phyloP scores from a whole-genome alignment of 2,797 vertebrate species.

The Melanotaenia maccullochi region DNA sequence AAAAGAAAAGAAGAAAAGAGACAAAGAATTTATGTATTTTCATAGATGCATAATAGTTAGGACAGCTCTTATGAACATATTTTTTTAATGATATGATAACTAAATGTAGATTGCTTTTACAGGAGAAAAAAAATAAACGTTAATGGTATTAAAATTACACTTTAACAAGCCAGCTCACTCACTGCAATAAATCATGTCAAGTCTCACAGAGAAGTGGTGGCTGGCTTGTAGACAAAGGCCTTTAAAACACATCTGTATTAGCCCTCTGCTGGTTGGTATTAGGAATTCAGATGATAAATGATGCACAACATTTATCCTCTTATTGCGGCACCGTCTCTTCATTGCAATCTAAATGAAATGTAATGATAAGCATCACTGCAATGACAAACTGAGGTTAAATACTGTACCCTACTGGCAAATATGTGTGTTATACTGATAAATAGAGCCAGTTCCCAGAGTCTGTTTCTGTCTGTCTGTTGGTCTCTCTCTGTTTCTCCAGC shows the following conservation, averaged over 20 bases:
- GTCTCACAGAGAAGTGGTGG: conserved; percentile 21
- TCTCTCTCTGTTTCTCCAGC: conserved; percentile 61
- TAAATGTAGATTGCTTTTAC: neutral
- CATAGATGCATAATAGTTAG: conserved; percentile 12
- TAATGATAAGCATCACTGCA: conserved; percentile 74
- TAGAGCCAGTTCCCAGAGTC: conserved; percentile 58
- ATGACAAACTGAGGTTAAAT: conserved; percentile 80
- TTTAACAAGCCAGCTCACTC: conserved; percentile 11
- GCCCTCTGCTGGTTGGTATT: conserved; percentile 73
- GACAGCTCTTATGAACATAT: conserved; percentile 7
- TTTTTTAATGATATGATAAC: conserved; percentile 6
- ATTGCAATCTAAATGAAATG: conserved; percentile 71
- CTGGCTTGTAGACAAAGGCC: conserved; percentile 49
- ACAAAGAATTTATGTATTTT: conserved; percentile 26
- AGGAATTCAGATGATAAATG: conserved; percentile 63
- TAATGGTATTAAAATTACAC: conserved; percentile 9
- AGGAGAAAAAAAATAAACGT: neutral
- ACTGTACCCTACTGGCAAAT: conserved; percentile 76
- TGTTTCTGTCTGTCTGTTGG: conserved; percentile 56
- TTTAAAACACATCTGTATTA: conserved; percentile 49
- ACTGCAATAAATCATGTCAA: conserved; percentile 35
- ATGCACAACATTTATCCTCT: conserved; percentile 51
- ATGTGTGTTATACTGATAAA: conserved; percentile 74
- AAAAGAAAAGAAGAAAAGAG: conserved; percentile 36
- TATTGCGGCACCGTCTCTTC: conserved; percentile 54